A percentile compares a stretch with the other conserved stretches of the same genome.
These are phyloP conservation scores for Mixornis gularis DNA, from an alignment of 2,113 vertebrate species.

Conservation along the genomic window DNA sequence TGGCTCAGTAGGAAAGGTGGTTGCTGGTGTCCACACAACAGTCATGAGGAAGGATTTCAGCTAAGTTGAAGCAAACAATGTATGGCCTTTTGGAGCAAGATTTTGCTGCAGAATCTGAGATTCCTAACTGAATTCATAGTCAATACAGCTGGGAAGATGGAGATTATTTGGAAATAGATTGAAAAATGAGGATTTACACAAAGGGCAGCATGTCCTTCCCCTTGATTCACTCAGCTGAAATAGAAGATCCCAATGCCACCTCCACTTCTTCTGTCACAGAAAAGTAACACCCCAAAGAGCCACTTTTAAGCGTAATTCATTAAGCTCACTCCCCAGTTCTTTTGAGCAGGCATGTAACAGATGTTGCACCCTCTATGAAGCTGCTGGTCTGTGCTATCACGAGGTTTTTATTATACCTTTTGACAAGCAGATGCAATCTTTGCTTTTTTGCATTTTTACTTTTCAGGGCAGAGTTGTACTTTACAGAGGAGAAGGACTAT, in stretches of 20 bases:
- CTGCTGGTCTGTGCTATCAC: not conserved
- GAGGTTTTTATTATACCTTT: not conserved
- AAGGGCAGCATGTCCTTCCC: not conserved
- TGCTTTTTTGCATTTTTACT: not conserved
- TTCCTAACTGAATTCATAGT: accelerated
- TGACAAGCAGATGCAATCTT: not conserved
- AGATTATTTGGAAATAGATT: not conserved
- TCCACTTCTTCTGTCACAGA: not conserved
- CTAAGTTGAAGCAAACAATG: not conserved
- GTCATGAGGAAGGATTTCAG: not conserved
- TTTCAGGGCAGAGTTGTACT: not conserved
- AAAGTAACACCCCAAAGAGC: not conserved
- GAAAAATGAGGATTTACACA: not conserved
- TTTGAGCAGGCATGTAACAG: not conserved
- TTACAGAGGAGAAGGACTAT: not conserved
- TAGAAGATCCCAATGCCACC: not conserved
- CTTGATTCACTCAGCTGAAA: not conserved
- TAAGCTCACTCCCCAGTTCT: not conserved
- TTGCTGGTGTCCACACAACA: not conserved
- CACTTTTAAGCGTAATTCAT: not conserved
- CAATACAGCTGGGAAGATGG: not conserved
- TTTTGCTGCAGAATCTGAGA: not conserved
- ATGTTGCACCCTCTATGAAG: not conserved
- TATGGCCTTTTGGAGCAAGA: not conserved
- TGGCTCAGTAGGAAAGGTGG: not conserved